Conservation (phyloP, 2,113 vertebrate genomes). For the Melanocharis versteri region DNA sequence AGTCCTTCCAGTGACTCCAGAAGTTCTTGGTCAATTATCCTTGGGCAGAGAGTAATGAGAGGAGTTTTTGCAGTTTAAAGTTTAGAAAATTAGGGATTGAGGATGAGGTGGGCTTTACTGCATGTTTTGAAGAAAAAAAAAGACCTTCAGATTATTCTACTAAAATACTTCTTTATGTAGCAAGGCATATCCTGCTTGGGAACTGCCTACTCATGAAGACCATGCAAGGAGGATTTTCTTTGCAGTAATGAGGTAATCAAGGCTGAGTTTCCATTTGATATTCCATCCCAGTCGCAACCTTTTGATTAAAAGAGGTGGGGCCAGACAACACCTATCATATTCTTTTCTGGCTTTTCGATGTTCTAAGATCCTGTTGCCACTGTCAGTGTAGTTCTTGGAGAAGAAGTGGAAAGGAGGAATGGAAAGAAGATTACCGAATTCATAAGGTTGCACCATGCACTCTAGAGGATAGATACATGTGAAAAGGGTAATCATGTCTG, state of each 20-base stretch:
- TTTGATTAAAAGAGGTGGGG: background rate
- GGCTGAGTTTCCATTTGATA: background rate
- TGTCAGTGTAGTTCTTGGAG: background rate
- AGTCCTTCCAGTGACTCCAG: background rate
- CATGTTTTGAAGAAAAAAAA: background rate
- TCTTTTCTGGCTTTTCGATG: background rate
- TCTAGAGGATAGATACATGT: background rate
- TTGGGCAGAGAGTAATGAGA: background rate
- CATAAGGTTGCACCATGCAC: background rate
- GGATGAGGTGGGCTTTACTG: background rate
- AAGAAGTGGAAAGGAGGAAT: background rate
- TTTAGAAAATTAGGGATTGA: background rate
- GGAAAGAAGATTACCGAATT: background rate
- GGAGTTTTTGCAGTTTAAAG: background rate
- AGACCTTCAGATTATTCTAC: background rate
- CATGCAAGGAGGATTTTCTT: background rate
- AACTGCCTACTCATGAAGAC: background rate
- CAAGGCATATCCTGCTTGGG: background rate
- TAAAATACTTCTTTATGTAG: background rate
- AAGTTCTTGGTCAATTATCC: background rate
- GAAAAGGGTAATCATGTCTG: background rate
- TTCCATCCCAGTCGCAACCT: background rate
- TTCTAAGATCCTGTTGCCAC: background rate
- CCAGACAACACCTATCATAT: background rate
- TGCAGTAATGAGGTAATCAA: background rate